Base-by-base conservation (phyloP, 2,888 invertebrate species). In the Andrena bucephala region DNA sequence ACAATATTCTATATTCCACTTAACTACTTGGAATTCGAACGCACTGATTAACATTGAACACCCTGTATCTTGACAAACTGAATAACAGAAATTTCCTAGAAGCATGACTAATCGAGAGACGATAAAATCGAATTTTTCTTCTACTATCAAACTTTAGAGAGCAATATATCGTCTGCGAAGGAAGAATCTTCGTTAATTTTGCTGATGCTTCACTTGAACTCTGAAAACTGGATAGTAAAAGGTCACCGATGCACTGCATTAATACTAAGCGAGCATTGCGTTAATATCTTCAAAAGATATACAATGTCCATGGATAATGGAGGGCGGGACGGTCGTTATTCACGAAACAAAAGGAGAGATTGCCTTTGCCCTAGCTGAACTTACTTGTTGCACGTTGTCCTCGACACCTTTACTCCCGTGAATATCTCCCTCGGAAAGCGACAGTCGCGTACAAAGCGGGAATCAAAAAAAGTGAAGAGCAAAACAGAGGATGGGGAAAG, bases 351-450 rank as follows among this genome's bases (percentile, higher is more conserved):
- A 86, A 83, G 82, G 52, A 50, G 62, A 65, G 74, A 36, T 60
- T 73, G 71, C 57, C 63, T 60, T 31, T 65, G 1, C 74, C 52
- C 67, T 54, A 67, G 62, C 60, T 52, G 68, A 77, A 83, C 80
- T 87, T 87, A 88, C 88, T 88, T 88, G 88, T 88, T 88, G 88
- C 88, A 84, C 83, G 67, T 16, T 27, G 16, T 48, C 54, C 52
- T 66, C 73, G 52, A 36, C 72, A 69, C 65, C 75, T 71, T 50
- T 59, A 48, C 68, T 68, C 79, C 66, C 74, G 73, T 68, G 85
- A 86, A 86, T 86, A 80, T 86, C 80, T 70, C 73, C 79, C 52
- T 27, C 73, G 60, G 63, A 77, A 77, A 78, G 69, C 77, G 75
- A 69, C 68, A 29, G 68, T 27, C 31, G 20, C 36, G 52, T 50